Evolutionary conservation across 1,140 invertebrate species (phyloP).

Genomic region (Galendromus occidentalis): DNA sequence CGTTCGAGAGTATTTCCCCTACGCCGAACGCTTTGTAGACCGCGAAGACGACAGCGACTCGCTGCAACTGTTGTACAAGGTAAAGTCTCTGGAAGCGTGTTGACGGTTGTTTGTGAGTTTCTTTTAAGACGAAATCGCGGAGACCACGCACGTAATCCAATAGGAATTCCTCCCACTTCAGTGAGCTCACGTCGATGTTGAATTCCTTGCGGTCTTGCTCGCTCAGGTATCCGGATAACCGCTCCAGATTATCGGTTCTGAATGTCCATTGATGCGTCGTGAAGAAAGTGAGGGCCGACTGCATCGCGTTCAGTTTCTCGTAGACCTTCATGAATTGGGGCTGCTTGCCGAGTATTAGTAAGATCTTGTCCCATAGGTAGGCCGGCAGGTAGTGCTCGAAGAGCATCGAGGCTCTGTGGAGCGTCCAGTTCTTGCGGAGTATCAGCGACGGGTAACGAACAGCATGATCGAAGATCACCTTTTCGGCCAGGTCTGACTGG

Average conservation of each 20-base stretch:
- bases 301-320: not conserved
- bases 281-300: not conserved
- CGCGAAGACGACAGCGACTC: not conserved
- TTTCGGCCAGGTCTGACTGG: not conserved
- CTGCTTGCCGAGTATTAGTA: not conserved
- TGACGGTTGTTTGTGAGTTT: not conserved
- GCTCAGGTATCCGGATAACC: not conserved
- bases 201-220: not conserved
- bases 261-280: not conserved
- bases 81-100: not conserved
- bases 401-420: not conserved
- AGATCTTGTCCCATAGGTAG: not conserved
- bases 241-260: not conserved
- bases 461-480: not conserved
- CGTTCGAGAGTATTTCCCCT: not conserved
- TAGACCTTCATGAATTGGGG: constrained; percentile 2
- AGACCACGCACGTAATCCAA: constrained; percentile 3
- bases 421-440: not conserved
- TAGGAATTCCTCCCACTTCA: not conserved
- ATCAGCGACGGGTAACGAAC: not conserved
- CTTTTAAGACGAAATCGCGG: not conserved
- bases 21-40: not conserved
- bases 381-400: not conserved
- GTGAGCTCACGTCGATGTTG: not conserved
- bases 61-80: not conserved